phyloP scores from a whole-genome alignment of 2,113 vertebrate genomes.

The Aegotheles bennettii region DNA sequence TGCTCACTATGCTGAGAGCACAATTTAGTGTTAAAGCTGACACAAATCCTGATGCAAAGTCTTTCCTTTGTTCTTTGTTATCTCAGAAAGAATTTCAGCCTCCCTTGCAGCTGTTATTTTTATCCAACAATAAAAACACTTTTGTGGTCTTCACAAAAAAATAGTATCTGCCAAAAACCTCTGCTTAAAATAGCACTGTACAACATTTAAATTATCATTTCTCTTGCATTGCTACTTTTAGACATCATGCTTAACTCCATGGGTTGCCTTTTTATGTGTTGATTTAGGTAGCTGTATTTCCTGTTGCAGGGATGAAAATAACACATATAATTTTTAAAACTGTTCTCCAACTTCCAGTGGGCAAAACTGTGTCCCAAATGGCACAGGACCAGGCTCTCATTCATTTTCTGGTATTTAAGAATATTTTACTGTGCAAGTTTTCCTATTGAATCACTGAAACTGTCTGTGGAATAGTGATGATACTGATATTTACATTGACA shows the following conservation, averaged over 20 bases:
- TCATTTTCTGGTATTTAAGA: neutral
- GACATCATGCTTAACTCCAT: neutral
- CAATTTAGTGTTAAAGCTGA: constrained; percentile 28
- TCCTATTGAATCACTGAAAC: neutral
- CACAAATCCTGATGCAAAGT: constrained; percentile 12
- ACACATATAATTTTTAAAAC: neutral
- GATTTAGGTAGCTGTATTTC: neutral
- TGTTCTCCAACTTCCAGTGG: neutral
- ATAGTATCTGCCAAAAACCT: neutral
- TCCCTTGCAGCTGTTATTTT: constrained; percentile 48
- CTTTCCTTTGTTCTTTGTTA: constrained; percentile 41
- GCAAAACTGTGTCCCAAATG: neutral
- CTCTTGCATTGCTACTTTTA: neutral
- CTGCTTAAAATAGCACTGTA: neutral
- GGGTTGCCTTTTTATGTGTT: neutral
- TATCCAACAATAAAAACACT: constrained; percentile 15
- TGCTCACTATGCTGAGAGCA: constrained; percentile 4
- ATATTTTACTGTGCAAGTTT: neutral
- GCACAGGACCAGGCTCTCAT: neutral
- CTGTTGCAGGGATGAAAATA: neutral
- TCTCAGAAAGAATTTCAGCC: constrained; percentile 12
- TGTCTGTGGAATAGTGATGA: neutral
- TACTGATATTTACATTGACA: neutral
- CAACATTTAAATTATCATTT: neutral
- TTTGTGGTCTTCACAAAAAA: constrained; percentile 7